These are phyloP conservation scores for Anableps anableps DNA, from an alignment of 2,797 vertebrate genomes.

Conservation along the genomic window DNA sequence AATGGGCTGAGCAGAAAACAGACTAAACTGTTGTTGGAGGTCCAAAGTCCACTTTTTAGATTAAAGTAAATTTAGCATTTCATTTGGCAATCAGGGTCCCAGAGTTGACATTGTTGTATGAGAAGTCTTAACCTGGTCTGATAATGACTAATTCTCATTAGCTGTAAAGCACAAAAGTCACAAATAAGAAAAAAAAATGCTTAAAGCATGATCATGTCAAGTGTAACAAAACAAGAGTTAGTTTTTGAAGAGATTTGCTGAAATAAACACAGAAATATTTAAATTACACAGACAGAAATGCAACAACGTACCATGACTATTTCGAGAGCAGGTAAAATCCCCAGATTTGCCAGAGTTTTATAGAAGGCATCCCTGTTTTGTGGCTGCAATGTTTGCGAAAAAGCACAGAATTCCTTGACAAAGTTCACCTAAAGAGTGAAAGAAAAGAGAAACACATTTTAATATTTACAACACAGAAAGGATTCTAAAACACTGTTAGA, in stretches of 20 bases:
- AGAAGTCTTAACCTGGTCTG: no score
- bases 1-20: no score
- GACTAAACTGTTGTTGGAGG: no score
- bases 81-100: no score
- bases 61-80: no score
- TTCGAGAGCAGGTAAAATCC: constrained; percentile 96
- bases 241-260: background rate
- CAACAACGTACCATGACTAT: constrained; percentile 91
- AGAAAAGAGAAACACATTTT: background rate
- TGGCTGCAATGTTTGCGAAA: constrained; percentile 95
- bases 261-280: background rate
- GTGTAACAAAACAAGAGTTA: background rate
- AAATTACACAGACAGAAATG: background rate
- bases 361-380: constrained; percentile 97
- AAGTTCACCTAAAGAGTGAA: constrained; percentile 88
- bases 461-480: background rate
- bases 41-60: no score
- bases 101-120: no score
- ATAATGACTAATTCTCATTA: no score
- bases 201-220: background rate
- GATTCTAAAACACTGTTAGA: background rate
- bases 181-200: background rate
- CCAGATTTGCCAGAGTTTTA: constrained; percentile 95
- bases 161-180: no score
- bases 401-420: constrained; percentile 97